A percentile compares a stretch with the other conserved stretches of the same genome.
Evolutionary conservation across 2,113 vertebrate species (phyloP).

Genomic region (Oriolus oriolus): DNA sequence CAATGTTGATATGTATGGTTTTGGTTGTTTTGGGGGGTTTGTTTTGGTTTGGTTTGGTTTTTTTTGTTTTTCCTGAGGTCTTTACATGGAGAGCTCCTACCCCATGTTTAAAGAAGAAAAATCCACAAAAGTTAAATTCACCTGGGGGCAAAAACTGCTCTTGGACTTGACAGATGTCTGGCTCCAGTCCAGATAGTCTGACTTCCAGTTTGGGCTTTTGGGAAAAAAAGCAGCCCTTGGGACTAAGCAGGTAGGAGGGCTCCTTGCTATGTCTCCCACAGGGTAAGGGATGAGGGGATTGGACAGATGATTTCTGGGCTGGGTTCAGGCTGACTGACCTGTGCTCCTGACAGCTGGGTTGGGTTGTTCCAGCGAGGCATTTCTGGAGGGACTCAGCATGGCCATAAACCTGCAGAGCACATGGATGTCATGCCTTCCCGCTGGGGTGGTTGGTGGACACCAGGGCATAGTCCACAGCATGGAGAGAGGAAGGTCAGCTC

Average conservation of each 20-base stretch:
- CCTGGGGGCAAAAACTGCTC: neutral
- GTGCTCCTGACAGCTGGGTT: neutral
- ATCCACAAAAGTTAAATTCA: neutral
- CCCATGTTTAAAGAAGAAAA: neutral
- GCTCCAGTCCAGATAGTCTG: neutral
- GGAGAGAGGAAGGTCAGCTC: neutral
- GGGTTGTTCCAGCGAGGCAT: neutral
- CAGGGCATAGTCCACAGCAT: neutral
- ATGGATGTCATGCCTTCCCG: rapidly evolving
- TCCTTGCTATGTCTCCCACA: neutral
- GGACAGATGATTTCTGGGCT: neutral
- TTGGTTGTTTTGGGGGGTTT: neutral
- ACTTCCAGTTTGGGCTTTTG: neutral
- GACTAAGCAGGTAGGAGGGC: neutral
- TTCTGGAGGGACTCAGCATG: neutral
- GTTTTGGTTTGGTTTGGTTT: no score
- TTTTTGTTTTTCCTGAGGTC: neutral
- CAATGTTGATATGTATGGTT: neutral
- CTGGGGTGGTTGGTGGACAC: neutral
- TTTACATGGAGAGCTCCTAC: neutral
- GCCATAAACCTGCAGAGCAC: neutral
- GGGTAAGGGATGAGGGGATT: neutral
- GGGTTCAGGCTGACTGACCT: neutral
- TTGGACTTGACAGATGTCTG: neutral
- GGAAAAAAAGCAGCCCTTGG: neutral